Evolutionary conservation across 2,888 invertebrate species (phyloP), one percentile per base, ranked within the genome.

Genomic region (Nycteola revayana): DNA sequence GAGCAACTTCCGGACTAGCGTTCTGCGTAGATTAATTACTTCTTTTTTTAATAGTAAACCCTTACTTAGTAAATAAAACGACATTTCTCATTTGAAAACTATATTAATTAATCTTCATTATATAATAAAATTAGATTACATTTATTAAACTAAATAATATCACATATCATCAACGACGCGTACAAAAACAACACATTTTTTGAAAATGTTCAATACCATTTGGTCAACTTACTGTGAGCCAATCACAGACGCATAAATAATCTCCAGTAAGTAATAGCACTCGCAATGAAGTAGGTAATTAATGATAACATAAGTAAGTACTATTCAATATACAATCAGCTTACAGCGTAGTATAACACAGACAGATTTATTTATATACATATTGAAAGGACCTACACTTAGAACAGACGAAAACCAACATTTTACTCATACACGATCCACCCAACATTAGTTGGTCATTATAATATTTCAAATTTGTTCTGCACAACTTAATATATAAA

Each of bases 111-210:
- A n/a, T 50, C 54, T 54, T 44, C 44, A 39, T 56, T 61, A 60
- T 36, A 65, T 61, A 60, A 64, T 61, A 65, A 49, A 36, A 52
- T 40, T 52, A 54, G 32, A 57, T 65, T 70, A 38, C 50, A 28
- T 33, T 71, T 74, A 62, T 68, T 65, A 75, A 81, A 61, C 74
- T 81, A 73, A 69, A 55, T 84, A 84, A 82, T 87, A 87, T 87
- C 86, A 87, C 86, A 85, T 82, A 81, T 82, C 77, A 81, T 64
- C 78, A 82, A 79, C 76, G 75, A 81, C 73, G 21, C 7, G n/a
- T 21, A 44, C 8, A 35, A 43, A 39, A n/a, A 22, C 28, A 21
- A 41, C 41, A 45, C 54, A 53, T 58, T 50, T 47, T 52, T 41
- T 30, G 14, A 39, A 58, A 50, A 58, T 45, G 59, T 45, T 42